Evolutionary conservation across 2,888 invertebrate species (phyloP).

Genomic region (Nymphalis c-album): DNA sequence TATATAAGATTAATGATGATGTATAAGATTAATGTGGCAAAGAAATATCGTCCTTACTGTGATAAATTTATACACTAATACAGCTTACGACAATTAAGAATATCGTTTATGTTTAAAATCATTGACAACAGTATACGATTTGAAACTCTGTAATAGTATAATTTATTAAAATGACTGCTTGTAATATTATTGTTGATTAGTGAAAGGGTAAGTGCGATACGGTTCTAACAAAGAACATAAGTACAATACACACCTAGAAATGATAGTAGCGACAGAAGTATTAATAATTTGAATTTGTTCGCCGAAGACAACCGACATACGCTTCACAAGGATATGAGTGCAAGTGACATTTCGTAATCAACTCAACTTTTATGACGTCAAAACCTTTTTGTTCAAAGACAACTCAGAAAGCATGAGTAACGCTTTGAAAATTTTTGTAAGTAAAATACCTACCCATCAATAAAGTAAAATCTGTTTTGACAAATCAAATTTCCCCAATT

Average conservation of each 20-base stretch:
- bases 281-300: slow-evolving; percentile 29
- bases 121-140: not conserved
- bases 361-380: not conserved
- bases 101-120: not conserved
- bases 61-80: not conserved
- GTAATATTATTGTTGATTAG: not conserved
- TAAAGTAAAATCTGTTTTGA: too few species aligned
- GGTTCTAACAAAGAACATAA: slow-evolving; percentile 19
- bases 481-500: too few species aligned
- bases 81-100: not conserved
- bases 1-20: not conserved
- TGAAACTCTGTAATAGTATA: not conserved
- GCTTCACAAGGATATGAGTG: not conserved
- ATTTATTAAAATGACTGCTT: not conserved
- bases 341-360: not conserved
- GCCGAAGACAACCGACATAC: not conserved
- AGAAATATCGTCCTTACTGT: not conserved
- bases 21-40: not conserved
- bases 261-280: slow-evolving; percentile 26
- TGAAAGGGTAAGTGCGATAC: slow-evolving; percentile 10
- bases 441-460: too few species aligned
- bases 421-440: too few species aligned
- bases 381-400: too few species aligned
- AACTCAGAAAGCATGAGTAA: too few species aligned
- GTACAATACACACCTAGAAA: slow-evolving; percentile 11